Base-by-base conservation (phyloP, 2,888 invertebrate species). In the Hypsopygia costalis region DNA sequence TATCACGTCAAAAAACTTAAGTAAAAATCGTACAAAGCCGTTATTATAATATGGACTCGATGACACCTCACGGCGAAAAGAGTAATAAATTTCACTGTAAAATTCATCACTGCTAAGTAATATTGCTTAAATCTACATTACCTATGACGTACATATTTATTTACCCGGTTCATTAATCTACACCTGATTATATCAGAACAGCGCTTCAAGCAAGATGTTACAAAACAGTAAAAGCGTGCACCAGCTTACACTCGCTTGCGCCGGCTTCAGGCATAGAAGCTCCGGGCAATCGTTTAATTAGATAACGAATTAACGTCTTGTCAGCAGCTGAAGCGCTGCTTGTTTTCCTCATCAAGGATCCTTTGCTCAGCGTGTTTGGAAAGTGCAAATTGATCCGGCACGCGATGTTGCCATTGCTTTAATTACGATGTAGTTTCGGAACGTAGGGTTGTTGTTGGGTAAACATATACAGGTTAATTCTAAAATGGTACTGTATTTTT, bases 271-370 rank as follows among this genome's bases (percentile, higher is more conserved):
- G 67, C 59, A 68, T 16, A 3, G 16, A 16, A 46, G 47, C 42
- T 42, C 52, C 49, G 47, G 47, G 67, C 59, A 68, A 64, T 65
- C 61, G 49, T 61, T 69, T 82, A 82, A 82, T 82, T 81, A 80
- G 76, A 80, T 85, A 75, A 82, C 76, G 75, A 85, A 82, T 83
- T 82, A 83, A 78, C 80, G 65, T 78, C 77, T 81, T 74, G 73
- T 66, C 66, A 65, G 68, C 55, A 44, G 58, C 64, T 62, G 57
- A 57, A 58, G 60, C 52, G 43, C 74, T 77, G 43, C 74, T 77
- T 74, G 74, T 69, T 67, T 70, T 69, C 61, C 73, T 76, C 71
- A 69, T 75, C 65, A 73, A 50, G 55, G 58, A 56, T 63, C 71
- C 67, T 71, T 67, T 64, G 69, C 69, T 49, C 52, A 46, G 50